Base-by-base conservation (phyloP, 2,113 vertebrate genomes). In the Pimephales promelas region DNA sequence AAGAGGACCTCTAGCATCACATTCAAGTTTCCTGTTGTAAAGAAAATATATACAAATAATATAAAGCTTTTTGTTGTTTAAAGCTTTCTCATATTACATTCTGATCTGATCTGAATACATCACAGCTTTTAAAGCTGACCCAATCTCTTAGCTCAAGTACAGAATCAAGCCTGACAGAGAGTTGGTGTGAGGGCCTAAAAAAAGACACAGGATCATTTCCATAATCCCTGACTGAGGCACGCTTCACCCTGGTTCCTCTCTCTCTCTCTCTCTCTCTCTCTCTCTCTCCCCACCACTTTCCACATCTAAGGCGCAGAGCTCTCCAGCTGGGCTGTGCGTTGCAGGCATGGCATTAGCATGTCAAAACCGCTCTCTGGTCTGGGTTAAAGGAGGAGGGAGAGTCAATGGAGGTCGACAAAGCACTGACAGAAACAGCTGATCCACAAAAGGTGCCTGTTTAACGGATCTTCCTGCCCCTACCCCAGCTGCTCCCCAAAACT, bases 391-490 rank as follows among this genome's bases (percentile, higher is more conserved):
- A 75, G 91, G 88, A 92, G 91, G 90, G 88, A 90, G 90, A 90
- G 91, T 90, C 89, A 94, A 92, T 92, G 92, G 93, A 93, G 93
- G 90, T 61, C 68, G 90, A 94, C 93, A 94, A 94, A 93, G 93
- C 92, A 90, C 73, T 47, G 90, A 87, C 86, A 90, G 88, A 92
- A 91, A 92, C 92, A 93, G 92, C 93, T 93, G 93, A 94, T 92
- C 92, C 92, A 94, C 92, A 93, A 92, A 93, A 88, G 91, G 91
- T 89, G 90, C 86, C 91, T 94, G 94, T 94, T 95, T 94, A 95
- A 94, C 82, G 78, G 91, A 90, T 93, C 92, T 92, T 91, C 90
- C 90, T 91, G 45, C 91, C 90, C 89, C 90, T 89, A 90, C 87
- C 92, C 93, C 93, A 94, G 93, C 94, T 94, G 94, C 93, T 94